Conservation (phyloP, 2,797 vertebrate genomes). For the Cossypha polioptera region DNA sequence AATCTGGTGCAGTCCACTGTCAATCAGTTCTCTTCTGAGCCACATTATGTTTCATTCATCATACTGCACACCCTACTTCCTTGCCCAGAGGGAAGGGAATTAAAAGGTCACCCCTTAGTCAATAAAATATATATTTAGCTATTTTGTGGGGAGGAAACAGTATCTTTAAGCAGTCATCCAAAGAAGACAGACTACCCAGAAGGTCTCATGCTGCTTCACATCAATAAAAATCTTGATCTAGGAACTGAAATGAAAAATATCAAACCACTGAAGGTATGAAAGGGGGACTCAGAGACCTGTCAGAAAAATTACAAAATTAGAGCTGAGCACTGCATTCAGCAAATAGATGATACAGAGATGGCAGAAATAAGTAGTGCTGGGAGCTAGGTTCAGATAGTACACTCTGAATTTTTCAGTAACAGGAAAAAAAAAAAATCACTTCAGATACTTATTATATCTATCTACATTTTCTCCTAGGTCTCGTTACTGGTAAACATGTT, state of each 20-base stretch:
- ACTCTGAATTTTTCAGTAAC: background rate
- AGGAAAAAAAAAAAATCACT: background rate
- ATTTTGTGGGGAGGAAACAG: background rate
- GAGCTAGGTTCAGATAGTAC: background rate
- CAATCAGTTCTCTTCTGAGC: conserved; percentile 17
- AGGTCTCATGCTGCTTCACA: background rate
- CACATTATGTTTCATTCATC: conserved; percentile 19
- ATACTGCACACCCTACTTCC: background rate
- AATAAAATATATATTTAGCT: conserved; percentile 49
- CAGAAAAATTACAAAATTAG: conserved; percentile 56
- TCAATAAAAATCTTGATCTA: conserved; percentile 45
- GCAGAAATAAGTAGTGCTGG: conserved; percentile 39
- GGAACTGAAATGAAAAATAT: conserved; percentile 51
- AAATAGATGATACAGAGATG: background rate
- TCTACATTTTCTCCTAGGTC: background rate
- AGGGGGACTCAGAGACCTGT: conserved; percentile 10
- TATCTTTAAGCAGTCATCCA: conserved; percentile 44
- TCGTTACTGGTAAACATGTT: background rate
- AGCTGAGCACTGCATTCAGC: conserved; percentile 40
- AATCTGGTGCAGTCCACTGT: background rate
- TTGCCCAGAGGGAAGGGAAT: conserved; percentile 31
- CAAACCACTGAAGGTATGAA: conserved; percentile 40
- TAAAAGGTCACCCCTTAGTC: conserved; percentile 57
- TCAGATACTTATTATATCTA: background rate
- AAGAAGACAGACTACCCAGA: conserved; percentile 9